A percentile compares a stretch with the other conserved stretches of the same genome.
phyloP scores from a whole-genome alignment of 2,797 vertebrate species.

The Spinibarbus caldwelli region DNA sequence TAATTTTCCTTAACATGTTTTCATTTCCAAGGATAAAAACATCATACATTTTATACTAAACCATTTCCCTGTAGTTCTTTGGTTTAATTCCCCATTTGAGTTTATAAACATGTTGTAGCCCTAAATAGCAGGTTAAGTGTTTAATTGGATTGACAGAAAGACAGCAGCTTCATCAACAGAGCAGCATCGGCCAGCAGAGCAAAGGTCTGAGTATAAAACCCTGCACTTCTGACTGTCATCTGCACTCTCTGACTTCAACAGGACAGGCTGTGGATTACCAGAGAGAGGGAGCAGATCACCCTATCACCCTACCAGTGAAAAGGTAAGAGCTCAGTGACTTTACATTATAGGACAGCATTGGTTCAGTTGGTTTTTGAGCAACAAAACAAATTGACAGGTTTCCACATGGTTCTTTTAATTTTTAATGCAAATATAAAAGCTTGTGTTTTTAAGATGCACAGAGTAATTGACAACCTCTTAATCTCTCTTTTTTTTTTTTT shows the following conservation, averaged over 20 bases:
- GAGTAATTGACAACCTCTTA: neutral
- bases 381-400: neutral
- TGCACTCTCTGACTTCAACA: constrained; percentile 54
- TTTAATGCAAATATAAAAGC: neutral
- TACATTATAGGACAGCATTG: neutral
- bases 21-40: neutral
- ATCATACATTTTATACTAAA: neutral
- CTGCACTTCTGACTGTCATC: constrained; percentile 22
- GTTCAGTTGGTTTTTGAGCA: neutral
- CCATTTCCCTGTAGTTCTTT: neutral
- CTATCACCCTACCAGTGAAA: neutral
- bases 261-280: constrained; percentile 48
- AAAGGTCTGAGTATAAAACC: constrained; percentile 71
- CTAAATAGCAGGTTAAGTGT: constrained; percentile 69
- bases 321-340: constrained; percentile 49
- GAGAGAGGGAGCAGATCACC: neutral
- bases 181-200: constrained; percentile 56
- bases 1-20: neutral
- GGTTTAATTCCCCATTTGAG: constrained; percentile 47
- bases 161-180: constrained; percentile 61
- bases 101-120: constrained; percentile 71
- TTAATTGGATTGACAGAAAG: constrained; percentile 75
- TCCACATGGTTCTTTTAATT: neutral
- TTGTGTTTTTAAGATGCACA: neutral
- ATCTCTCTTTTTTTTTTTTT: neutral